Base-by-base conservation (phyloP, 2,797 vertebrate genomes). In the Crenichthys baileyi region DNA sequence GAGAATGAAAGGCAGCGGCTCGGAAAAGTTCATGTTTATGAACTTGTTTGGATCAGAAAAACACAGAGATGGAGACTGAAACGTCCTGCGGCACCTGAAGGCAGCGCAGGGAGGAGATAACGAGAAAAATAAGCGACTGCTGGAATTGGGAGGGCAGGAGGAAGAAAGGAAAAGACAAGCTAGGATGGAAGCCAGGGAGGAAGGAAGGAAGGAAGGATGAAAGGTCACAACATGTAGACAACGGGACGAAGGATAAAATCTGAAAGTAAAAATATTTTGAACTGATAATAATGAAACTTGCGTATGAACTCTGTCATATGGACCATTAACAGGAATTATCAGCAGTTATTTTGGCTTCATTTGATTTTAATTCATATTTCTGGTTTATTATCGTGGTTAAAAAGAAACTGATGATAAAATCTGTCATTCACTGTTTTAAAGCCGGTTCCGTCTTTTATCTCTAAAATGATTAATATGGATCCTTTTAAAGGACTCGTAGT, bases 21-120 rank as follows among this genome's bases (percentile, higher is more conserved):
- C 1, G 26, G 79, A 87, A 72, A 74, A 36, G 15, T 72, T 80
- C 76, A 76, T 31, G 16, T 79, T 73, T 75, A 68, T 4, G 0
- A 15, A 22, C 70, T 81, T 5, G 3, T 61, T 73, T 79, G 41
- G 36, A 36, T 36, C 36, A 36, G 36, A 36, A 36, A 36, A 36
- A 36, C 36, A 36, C 36, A 36, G 36, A 18, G 18, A 50, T 3
- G 18, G 31, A 20, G 8, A 39, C 7, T 39, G 61, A 39, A 50
- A 29, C 0, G 48, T 72, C 70, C 70, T 18, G 50, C 75, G 36
- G 41, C 31, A 46, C 75, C 29, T 68, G 61, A 76, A 75, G 6
- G 60, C 60, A 24, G 46, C 46, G 16, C 53, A n/a, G n/a, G 7
- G 15, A 36, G n/a, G 15, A 41, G 31, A 44, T 24, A 18, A 44